Evolutionary conservation across 2,888 invertebrate species (phyloP).

Genomic region (Brenthis daphne): DNA sequence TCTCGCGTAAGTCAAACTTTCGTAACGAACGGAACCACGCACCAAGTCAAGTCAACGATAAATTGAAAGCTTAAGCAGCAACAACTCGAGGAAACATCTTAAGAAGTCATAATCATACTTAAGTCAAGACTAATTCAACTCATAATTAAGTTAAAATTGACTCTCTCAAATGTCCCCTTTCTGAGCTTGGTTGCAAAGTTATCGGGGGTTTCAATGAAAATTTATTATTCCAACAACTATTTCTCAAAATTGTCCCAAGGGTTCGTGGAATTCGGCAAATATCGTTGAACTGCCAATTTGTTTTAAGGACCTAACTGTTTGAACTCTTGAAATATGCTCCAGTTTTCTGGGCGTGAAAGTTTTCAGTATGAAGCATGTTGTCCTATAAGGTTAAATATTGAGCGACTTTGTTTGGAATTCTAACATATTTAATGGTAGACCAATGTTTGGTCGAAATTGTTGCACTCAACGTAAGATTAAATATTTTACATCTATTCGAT

Average conservation of each 20-base stretch:
- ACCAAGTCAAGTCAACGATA: constrained; percentile 29
- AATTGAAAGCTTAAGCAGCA: constrained; percentile 45
- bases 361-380: constrained; percentile 45
- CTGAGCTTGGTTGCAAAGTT: constrained; percentile 68
- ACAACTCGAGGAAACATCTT: constrained; percentile 59
- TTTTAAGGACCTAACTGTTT: constrained; percentile 53
- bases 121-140: constrained; percentile 74
- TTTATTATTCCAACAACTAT: constrained; percentile 78
- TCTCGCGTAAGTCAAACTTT: constrained; percentile 25
- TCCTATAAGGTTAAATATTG: constrained; percentile 17
- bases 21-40: constrained; percentile 31
- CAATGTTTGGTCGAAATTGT: not conserved
- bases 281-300: constrained; percentile 70
- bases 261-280: constrained; percentile 68
- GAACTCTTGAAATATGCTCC: constrained; percentile 45
- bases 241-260: constrained; percentile 78
- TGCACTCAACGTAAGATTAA: too few species aligned
- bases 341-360: constrained; percentile 42
- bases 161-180: constrained; percentile 72
- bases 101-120: constrained; percentile 72
- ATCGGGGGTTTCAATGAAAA: constrained; percentile 76
- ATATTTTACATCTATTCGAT: too few species aligned
- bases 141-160: constrained; percentile 75
- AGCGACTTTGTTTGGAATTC: not conserved
- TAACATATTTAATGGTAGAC: not conserved